Evolutionary conservation across 2,888 invertebrate genomes (phyloP).

Genomic region (Agriotes lineatus): DNA sequence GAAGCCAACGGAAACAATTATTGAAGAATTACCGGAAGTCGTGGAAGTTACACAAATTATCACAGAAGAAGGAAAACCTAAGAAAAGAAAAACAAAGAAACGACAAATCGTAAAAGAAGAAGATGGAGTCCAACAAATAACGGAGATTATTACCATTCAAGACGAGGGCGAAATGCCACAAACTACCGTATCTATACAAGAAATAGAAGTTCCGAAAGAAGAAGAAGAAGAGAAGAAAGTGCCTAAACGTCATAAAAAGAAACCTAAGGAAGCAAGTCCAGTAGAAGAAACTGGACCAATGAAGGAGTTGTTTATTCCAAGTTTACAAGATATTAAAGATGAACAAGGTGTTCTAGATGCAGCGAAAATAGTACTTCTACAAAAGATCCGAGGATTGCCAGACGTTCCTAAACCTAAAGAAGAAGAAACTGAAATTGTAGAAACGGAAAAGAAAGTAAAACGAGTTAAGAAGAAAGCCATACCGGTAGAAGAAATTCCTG

Average conservation of each 20-base stretch:
- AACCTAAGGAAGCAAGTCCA: slow-evolving; percentile 4
- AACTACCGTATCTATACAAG: slow-evolving; percentile 55
- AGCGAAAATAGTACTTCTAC: no score
- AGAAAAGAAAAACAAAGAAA: slow-evolving; percentile 39
- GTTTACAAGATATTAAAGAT: no score
- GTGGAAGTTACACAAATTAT: slow-evolving; percentile 41
- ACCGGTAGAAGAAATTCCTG: no score
- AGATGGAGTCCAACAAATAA: slow-evolving; percentile 55
- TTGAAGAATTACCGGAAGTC: slow-evolving; percentile 48
- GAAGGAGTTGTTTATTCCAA: no score
- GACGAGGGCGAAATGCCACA: slow-evolving; percentile 62
- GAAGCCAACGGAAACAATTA: slow-evolving; percentile 46
- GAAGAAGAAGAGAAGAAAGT: slow-evolving; percentile 40
- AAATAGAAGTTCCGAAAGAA: slow-evolving; percentile 55
- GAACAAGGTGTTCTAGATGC: no score
- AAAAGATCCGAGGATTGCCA: no score
- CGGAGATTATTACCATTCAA: slow-evolving; percentile 56
- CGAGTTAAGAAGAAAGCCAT: no score
- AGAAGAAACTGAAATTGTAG: no score
- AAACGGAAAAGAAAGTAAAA: no score
- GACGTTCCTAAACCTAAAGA: no score
- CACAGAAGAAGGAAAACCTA: slow-evolving; percentile 55
- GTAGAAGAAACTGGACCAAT: slow-evolving; percentile 34
- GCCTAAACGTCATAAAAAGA: slow-evolving; percentile 20
- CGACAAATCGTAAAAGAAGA: slow-evolving; percentile 54